phyloP scores from a whole-genome alignment of 1,140 invertebrate genomes.

The Papilio helenus region DNA sequence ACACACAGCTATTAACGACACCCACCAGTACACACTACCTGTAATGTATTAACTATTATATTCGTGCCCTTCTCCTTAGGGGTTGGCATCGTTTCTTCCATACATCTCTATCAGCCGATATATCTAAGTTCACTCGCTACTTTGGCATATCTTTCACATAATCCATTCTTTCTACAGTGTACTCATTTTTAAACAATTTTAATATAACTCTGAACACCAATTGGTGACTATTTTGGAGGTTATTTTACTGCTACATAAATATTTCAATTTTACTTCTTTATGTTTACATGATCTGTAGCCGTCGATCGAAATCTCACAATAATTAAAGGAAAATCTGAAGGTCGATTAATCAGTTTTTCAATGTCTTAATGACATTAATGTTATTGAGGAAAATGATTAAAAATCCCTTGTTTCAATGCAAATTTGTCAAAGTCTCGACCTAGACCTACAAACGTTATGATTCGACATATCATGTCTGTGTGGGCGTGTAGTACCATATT shows the following conservation, averaged over 20 bases:
- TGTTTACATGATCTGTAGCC: too few species aligned
- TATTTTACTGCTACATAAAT: too few species aligned
- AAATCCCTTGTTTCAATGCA: slow-evolving; percentile 3
- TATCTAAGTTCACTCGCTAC: too few species aligned
- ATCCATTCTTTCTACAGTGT: background rate
- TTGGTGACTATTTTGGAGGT: too few species aligned
- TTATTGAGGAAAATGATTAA: background rate
- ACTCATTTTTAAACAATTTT: background rate
- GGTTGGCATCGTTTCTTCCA: too few species aligned
- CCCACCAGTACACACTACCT: slow-evolving; percentile 20
- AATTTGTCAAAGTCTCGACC: background rate
- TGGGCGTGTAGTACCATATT: background rate
- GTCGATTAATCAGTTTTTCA: background rate
- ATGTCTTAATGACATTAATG: background rate
- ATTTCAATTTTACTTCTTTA: too few species aligned
- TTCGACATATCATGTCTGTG: background rate
- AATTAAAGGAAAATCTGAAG: background rate
- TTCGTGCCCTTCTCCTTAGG: background rate
- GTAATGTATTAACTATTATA: background rate
- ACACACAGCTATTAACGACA: slow-evolving; percentile 4
- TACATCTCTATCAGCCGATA: background rate
- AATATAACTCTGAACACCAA: too few species aligned
- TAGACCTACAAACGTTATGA: background rate
- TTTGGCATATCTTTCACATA: too few species aligned
- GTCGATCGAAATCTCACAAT: too few species aligned